Base-by-base conservation (phyloP, 2,113 vertebrate species). In the Tragelaphus scriptus region DNA sequence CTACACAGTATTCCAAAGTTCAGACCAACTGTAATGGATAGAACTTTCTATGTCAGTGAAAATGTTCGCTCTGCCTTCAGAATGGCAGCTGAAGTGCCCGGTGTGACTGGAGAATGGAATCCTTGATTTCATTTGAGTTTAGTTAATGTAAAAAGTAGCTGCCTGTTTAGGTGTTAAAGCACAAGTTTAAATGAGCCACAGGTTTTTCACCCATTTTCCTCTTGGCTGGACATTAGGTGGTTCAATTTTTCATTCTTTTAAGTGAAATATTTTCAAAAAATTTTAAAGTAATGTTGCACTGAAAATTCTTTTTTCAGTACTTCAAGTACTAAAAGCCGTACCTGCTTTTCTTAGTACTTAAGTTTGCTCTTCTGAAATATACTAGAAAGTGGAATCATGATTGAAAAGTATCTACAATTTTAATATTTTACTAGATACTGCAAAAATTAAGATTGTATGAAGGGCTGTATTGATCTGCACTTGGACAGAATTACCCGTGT, bases 161-260 rank as follows among this genome's bases (percentile, higher is more conserved):
- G 21, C 8, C 19, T 75, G 32, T 84, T 90, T 25, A 84, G 19
- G 6, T 59, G 25, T 75, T 51, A 71, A 90, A 75, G 87, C 25
- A 30, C 61, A 94, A 30, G 32, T 59, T 68, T 82, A 71, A 89
- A 23, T 6, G 7, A 84, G 17, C 51, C 30, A 85, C 61, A 23
- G 17, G 44, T 71, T 75, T 71, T 53, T 47, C 53, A 40, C 19
- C 63, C 17, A 44, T 90, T 77, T 86, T 12, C 51, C 58, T 68
- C 23, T 65, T 91, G 81, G 40, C 53, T 82, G 51, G 77, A 58
- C 56, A 58, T 28, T 55, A 95, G 23, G 5, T 71, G 36, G n/a
- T 82, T 90, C 91, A n/a, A 36, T n/a, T 51, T 94, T 85, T 90
- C 13, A 65, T 30, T 89, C n/a, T 91, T 90, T 95, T 63, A 85